Evolutionary conservation across 2,888 invertebrate genomes (phyloP).

Genomic region (Junonia oenone): DNA sequence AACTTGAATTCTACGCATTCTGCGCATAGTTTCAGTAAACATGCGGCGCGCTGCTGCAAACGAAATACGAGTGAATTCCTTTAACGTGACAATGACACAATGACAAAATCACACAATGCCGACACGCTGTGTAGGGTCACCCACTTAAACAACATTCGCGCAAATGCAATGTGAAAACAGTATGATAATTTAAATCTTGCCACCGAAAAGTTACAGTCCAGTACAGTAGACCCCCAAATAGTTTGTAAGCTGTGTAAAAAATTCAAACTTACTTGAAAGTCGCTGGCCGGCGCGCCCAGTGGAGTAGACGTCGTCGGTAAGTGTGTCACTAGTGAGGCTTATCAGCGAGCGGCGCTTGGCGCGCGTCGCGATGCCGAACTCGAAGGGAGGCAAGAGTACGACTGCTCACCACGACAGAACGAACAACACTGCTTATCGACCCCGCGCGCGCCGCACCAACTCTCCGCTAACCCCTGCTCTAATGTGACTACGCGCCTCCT

Average conservation of each 20-base stretch:
- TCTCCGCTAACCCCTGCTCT: slow-evolving; percentile 30
- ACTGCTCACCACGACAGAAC: slow-evolving; percentile 42
- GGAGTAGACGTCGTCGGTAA: slow-evolving; percentile 23
- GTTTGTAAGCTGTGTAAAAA: slow-evolving; percentile 6
- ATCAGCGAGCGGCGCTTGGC: slow-evolving; percentile 2
- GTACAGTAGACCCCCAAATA: neutral
- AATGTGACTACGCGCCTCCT: slow-evolving; percentile 47
- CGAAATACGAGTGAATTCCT: slow-evolving; percentile 14
- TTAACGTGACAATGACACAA: slow-evolving; percentile 9
- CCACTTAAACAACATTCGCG: neutral
- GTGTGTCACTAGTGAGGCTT: slow-evolving; percentile 23
- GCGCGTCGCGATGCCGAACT: slow-evolving; percentile 24
- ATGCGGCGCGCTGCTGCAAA: slow-evolving; percentile 24
- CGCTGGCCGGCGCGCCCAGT: slow-evolving; percentile 17
- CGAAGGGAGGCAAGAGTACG: slow-evolving; percentile 36
- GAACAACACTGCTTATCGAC: slow-evolving; percentile 69
- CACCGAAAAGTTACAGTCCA: slow-evolving; percentile 4
- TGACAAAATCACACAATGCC: slow-evolving; percentile 2
- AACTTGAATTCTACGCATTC: slow-evolving; percentile 6
- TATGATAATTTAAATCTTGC: slow-evolving; percentile 3
- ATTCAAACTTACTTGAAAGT: slow-evolving; percentile 13
- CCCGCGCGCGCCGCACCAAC: slow-evolving; percentile 54
- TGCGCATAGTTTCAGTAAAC: slow-evolving; percentile 26
- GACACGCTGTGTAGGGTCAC: slow-evolving; percentile 1
- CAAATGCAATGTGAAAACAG: neutral